These are phyloP conservation scores for Sialis lutaria DNA, from an alignment of 2,888 invertebrate species.

Conservation along the genomic window DNA sequence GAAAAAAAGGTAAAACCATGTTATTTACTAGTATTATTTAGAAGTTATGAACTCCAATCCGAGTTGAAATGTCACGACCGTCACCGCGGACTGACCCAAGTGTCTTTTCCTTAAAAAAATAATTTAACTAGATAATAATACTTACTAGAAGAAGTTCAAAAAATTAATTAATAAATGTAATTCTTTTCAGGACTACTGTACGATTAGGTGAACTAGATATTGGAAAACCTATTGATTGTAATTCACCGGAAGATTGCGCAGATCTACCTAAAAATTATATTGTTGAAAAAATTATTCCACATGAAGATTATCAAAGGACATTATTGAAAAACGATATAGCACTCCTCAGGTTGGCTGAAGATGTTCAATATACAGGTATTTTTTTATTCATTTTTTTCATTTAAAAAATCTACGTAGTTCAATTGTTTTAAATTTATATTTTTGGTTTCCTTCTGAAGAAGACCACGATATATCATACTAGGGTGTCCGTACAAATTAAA, in stretches of 20 bases:
- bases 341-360: slow-evolving; percentile 17
- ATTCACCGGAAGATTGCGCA: slow-evolving; percentile 16
- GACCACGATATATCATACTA: too few relatives aligned
- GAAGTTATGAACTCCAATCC: too few relatives aligned
- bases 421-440: background rate
- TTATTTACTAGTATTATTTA: too few relatives aligned
- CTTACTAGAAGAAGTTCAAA: too few relatives aligned
- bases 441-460: background rate
- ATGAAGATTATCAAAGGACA: slow-evolving; percentile 17
- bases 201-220: slow-evolving; percentile 41
- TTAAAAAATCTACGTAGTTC: background rate
- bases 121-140: too few relatives aligned
- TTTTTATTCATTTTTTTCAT: too few relatives aligned
- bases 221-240: slow-evolving; percentile 27
- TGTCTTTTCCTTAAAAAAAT: too few relatives aligned
- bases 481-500: too few relatives aligned
- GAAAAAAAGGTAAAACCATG: too few relatives aligned
- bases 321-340: slow-evolving; percentile 24
- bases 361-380: slow-evolving; percentile 16
- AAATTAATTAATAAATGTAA: background rate
- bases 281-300: slow-evolving; percentile 16
- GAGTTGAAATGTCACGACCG: too few relatives aligned
- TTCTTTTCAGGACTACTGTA: slow-evolving; percentile 28
- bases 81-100: too few relatives aligned
- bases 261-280: slow-evolving; percentile 17